These are phyloP conservation scores for Sialia sialis DNA, from an alignment of 2,113 vertebrate species.

Conservation along the genomic window DNA sequence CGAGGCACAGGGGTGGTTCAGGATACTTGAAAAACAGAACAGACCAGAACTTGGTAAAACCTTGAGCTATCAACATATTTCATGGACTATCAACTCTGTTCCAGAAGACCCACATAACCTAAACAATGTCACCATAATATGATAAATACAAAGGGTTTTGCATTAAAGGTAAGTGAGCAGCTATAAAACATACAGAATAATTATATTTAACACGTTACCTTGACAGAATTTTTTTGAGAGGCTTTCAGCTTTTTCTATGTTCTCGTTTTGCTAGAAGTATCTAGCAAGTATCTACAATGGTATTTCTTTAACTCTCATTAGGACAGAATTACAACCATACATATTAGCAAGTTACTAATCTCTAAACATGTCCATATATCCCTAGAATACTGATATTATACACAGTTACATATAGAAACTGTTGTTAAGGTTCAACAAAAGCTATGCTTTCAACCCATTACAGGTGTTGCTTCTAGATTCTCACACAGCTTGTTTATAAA, in stretches of 20 bases:
- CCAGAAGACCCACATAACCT: not conserved
- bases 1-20: fast-evolving
- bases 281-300: not conserved
- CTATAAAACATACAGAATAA: not conserved
- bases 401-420: not conserved
- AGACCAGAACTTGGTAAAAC: not conserved
- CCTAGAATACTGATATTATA: not conserved
- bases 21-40: not conserved
- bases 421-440: not conserved
- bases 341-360: not conserved
- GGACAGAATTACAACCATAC: not conserved
- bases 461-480: not conserved
- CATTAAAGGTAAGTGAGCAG: not conserved
- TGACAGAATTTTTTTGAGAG: not conserved
- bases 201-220: not conserved
- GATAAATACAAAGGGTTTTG: not conserved
- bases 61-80: not conserved
- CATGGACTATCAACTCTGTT: not conserved
- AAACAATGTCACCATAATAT: not conserved
- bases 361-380: not conserved
- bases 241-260: not conserved
- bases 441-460: not conserved
- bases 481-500: not conserved
- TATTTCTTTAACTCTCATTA: not conserved
- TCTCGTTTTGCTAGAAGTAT: not conserved